Evolutionary conservation across 2,797 vertebrate genomes (phyloP).

Genomic region (Macropodus opercularis): DNA sequence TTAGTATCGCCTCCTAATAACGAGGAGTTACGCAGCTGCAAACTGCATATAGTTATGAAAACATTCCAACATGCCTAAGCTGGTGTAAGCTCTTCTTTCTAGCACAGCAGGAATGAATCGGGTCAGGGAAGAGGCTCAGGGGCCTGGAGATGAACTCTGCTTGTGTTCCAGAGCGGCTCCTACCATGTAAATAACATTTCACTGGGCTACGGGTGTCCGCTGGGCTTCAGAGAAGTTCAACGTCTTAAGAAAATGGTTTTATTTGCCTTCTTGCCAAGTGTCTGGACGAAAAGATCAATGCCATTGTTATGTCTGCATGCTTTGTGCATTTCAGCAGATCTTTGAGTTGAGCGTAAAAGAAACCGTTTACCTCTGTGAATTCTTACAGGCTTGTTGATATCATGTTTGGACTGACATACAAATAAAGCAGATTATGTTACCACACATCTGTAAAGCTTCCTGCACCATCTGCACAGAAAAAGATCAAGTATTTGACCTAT

Average conservation of each 20-base stretch:
- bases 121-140: constrained; percentile 57
- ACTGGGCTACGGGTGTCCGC: neutral
- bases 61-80: constrained; percentile 27
- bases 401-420: constrained; percentile 59
- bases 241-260: neutral
- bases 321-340: neutral
- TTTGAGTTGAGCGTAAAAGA: too few species aligned
- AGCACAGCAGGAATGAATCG: constrained; percentile 63
- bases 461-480: constrained; percentile 55
- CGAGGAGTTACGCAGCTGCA: constrained; percentile 12
- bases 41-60: constrained; percentile 12
- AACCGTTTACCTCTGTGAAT: too few species aligned
- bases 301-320: neutral
- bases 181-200: constrained; percentile 37
- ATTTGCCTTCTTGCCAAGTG: neutral
- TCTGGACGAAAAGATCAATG: neutral
- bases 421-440: constrained; percentile 70
- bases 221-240: neutral
- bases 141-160: constrained; percentile 48
- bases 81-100: constrained; percentile 45
- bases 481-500: constrained; percentile 38
- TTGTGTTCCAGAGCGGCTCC: constrained; percentile 44
- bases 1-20: constrained; percentile 9
- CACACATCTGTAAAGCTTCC: constrained; percentile 68
- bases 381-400: constrained; percentile 48